A percentile compares a stretch with the other conserved stretches of the same genome.
These are phyloP conservation scores for Mantis religiosa DNA, from an alignment of 2,888 invertebrate genomes.

Conservation along the genomic window DNA sequence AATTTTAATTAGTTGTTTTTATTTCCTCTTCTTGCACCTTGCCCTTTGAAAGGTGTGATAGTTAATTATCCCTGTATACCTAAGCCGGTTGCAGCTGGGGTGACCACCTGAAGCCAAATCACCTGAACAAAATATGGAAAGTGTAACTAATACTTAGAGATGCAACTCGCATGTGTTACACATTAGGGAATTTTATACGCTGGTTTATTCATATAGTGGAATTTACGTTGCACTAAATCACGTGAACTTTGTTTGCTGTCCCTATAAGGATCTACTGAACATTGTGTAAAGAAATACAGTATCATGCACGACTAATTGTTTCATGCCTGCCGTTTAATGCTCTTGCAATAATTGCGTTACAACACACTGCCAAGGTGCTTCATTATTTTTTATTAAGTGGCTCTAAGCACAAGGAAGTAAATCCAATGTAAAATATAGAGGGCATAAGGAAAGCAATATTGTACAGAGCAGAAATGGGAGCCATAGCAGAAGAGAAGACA, in stretches of 20 bases:
- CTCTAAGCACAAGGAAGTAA: too few relatives aligned
- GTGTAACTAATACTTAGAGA: background rate
- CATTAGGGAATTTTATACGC: background rate
- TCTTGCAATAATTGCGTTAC: too few relatives aligned
- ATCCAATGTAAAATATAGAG: too few relatives aligned
- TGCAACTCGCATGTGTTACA: background rate
- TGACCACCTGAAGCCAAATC: background rate
- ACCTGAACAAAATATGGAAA: background rate
- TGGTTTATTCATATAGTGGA: background rate
- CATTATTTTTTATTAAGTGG: too few relatives aligned
- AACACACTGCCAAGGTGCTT: too few relatives aligned
- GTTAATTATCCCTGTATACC: background rate
- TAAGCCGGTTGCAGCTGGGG: background rate
- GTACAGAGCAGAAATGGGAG: too few relatives aligned
- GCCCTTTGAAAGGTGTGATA: background rate
- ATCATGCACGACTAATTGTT: background rate
- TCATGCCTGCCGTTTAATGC: background rate
- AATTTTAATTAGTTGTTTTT: background rate
- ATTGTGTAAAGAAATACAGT: background rate
- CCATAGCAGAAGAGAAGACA: too few relatives aligned
- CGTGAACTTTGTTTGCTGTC: background rate
- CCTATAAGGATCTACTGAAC: background rate
- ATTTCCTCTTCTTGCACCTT: background rate
- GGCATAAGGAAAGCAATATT: too few relatives aligned
- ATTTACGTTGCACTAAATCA: background rate